These are phyloP conservation scores for Macroglossus sobrinus DNA, from an alignment of 2,113 vertebrate species.

Conservation along the genomic window DNA sequence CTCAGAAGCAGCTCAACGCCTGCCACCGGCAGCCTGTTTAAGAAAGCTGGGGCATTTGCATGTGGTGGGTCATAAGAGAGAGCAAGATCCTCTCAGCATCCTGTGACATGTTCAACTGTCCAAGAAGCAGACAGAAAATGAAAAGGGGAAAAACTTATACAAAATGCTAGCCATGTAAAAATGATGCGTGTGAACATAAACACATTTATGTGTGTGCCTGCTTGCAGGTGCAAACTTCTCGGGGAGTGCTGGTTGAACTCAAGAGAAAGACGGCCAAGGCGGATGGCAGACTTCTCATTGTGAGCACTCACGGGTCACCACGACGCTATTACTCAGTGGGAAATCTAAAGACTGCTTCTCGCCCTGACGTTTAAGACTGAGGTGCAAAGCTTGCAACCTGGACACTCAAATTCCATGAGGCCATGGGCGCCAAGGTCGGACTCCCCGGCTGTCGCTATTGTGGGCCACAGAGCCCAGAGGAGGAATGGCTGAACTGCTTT, in stretches of 20 bases:
- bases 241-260: too few relatives aligned
- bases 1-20: neutral
- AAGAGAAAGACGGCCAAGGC: neutral
- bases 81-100: neutral
- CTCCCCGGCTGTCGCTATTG: neutral
- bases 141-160: neutral
- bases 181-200: rapidly evolving
- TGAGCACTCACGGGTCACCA: neutral
- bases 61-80: rapidly evolving
- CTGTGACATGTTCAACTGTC: neutral
- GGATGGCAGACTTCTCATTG: neutral
- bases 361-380: neutral
- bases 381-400: rapidly evolving
- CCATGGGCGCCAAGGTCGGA: neutral
- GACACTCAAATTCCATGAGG: neutral
- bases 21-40: neutral
- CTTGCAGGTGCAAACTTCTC: neutral
- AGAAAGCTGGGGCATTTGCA: rapidly evolving
- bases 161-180: neutral
- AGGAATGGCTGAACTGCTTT: too few relatives aligned
- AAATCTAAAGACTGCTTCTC: neutral
- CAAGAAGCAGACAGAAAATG: rapidly evolving
- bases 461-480: neutral
- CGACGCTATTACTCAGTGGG: neutral
- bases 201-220: rapidly evolving